Evolutionary conservation across 2,888 invertebrate genomes (phyloP).

Genomic region (Molorchus minor): DNA sequence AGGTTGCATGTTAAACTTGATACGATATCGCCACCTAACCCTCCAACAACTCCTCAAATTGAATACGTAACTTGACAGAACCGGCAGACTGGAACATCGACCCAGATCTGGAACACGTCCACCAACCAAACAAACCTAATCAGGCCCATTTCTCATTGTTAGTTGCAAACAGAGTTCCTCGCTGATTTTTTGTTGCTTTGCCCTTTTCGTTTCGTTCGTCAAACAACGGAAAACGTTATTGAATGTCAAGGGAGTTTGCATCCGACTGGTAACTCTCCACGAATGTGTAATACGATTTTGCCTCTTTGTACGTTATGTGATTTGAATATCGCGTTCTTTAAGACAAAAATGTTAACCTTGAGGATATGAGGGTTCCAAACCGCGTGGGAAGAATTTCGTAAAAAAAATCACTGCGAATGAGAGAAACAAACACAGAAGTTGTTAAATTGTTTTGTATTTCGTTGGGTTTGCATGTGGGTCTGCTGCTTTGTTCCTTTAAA

Average conservation of each 20-base stretch:
- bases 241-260: constrained; percentile 25
- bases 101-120: constrained; percentile 49
- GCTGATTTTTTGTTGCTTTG: constrained; percentile 40
- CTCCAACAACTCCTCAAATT: constrained; percentile 52
- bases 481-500: no score
- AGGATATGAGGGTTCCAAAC: no score
- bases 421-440: no score
- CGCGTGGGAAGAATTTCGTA: no score
- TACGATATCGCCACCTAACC: constrained; percentile 46
- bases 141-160: constrained; percentile 50
- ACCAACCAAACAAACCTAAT: constrained; percentile 51
- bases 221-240: constrained; percentile 22
- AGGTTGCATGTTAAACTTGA: constrained; percentile 26
- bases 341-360: no score
- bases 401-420: no score
- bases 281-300: constrained; percentile 18
- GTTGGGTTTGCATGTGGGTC: no score
- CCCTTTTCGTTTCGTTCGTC: constrained; percentile 26
- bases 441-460: no score
- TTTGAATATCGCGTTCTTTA: neutral
- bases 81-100: constrained; percentile 48
- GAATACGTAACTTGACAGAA: constrained; percentile 52
- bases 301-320: constrained; percentile 7
- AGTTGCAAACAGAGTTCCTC: constrained; percentile 43
- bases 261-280: constrained; percentile 12